phyloP scores from a whole-genome alignment of 2,888 invertebrate species.

The Noctua janthina region DNA sequence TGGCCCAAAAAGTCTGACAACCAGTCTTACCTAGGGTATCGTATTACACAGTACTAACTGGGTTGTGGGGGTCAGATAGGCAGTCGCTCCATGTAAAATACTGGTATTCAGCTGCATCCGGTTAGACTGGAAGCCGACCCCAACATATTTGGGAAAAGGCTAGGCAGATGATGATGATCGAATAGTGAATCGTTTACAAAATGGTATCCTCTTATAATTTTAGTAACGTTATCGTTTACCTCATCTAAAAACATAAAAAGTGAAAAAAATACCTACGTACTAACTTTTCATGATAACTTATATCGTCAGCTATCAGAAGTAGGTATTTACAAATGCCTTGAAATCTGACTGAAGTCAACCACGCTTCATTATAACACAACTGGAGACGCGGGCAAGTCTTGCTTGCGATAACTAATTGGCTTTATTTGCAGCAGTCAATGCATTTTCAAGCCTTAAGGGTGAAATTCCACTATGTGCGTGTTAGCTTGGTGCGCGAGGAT shows the following conservation, averaged over 20 bases:
- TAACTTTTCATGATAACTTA: too few relatives aligned
- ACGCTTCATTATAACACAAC: not conserved
- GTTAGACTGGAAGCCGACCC: too few relatives aligned
- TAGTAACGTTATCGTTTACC: not conserved
- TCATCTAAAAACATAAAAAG: too few relatives aligned
- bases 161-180: too few relatives aligned
- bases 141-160: too few relatives aligned
- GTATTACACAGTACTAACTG: too few relatives aligned
- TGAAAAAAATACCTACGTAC: too few relatives aligned
- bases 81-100: too few relatives aligned
- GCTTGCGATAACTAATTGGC: not conserved
- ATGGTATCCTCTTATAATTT: not conserved
- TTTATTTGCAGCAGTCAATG: not conserved
- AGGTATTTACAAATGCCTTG: not conserved
- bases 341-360: not conserved
- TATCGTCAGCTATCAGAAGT: not conserved
- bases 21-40: too few relatives aligned
- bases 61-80: too few relatives aligned
- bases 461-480: not conserved
- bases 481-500: not conserved
- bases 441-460: not conserved
- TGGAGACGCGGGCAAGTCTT: not conserved
- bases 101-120: too few relatives aligned
- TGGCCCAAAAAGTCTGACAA: too few relatives aligned
- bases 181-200: not conserved